A percentile compares a stretch with the other conserved stretches of the same genome.
phyloP scores from a whole-genome alignment of 1,140 invertebrate species.

The Babylonia areolata region DNA sequence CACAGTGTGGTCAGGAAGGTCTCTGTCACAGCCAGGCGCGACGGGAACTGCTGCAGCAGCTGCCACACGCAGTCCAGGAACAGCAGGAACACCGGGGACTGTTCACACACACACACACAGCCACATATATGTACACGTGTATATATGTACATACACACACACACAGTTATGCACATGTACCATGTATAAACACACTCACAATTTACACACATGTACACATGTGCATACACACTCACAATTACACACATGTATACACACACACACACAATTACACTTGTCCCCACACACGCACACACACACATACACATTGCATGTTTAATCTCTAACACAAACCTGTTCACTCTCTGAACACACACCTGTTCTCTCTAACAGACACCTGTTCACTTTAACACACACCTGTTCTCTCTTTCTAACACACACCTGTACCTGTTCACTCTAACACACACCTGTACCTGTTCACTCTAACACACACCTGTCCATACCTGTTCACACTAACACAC shows the following conservation, averaged over 20 bases:
- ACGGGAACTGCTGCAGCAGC: slow-evolving; percentile 89
- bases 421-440: background rate
- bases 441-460: background rate
- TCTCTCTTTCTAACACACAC: too few species aligned
- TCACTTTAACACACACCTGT: background rate
- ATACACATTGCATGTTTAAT: too few species aligned
- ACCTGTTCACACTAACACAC: background rate
- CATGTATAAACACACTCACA: too few species aligned
- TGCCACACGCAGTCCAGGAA: slow-evolving; percentile 97
- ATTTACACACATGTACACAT: too few species aligned
- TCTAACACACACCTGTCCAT: background rate
- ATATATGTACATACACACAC: background rate
- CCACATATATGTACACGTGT: too few species aligned
- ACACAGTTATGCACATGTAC: too few species aligned
- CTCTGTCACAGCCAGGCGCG: slow-evolving; percentile 93
- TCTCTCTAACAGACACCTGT: background rate
- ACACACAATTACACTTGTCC: too few species aligned
- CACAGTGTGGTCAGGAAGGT: slow-evolving; percentile 93
- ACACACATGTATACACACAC: too few species aligned
- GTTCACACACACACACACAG: slow-evolving; percentile 51
- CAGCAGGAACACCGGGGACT: slow-evolving; percentile 90
- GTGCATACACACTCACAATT: too few species aligned
- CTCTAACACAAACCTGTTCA: background rate
- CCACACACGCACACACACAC: too few species aligned
- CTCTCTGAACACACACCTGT: background rate